Percentiles rank a stretch among this genome's conserved stretches.
Evolutionary conservation across 2,797 vertebrate genomes (phyloP).

Genomic region (Salarias fasciatus): DNA sequence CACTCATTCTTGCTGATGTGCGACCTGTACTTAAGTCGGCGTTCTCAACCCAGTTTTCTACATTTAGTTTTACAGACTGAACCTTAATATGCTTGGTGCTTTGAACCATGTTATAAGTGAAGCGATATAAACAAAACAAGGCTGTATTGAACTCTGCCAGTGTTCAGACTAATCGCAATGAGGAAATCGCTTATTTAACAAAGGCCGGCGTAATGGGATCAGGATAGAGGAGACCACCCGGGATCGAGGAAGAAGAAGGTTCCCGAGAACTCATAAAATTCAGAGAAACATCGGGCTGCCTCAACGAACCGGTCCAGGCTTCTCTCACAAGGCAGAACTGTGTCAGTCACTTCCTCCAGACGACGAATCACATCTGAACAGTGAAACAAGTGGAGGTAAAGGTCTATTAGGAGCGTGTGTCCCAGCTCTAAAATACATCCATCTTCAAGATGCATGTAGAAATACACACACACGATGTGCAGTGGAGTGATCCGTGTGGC

Average conservation of each 20-base stretch:
- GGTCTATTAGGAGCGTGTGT: no score
- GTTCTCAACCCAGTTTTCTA: no score
- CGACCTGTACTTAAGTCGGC: no score
- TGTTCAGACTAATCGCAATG: slow-evolving; percentile 21
- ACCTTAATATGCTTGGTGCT: no score
- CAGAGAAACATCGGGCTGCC: slow-evolving; percentile 54
- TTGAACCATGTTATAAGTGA: no score
- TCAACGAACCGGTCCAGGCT: slow-evolving; percentile 57
- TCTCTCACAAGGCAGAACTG: slow-evolving; percentile 17
- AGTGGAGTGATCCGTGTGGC: slow-evolving; percentile 1
- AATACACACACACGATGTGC: slow-evolving; percentile 8
- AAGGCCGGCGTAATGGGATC: slow-evolving; percentile 40
- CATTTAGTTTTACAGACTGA: no score
- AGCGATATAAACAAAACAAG: no score
- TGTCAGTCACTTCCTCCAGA: no score
- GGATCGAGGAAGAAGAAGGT: slow-evolving; percentile 31
- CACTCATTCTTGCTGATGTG: no score
- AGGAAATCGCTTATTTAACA: slow-evolving; percentile 33
- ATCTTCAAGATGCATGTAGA: neutral
- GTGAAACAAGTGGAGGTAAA: no score
- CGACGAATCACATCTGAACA: no score
- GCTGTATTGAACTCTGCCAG: neutral
- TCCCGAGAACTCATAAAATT: slow-evolving; percentile 55
- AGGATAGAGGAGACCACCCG: slow-evolving; percentile 64
- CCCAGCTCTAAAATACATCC: no score